phyloP scores from a whole-genome alignment of 2,797 vertebrate genomes.

The Pygocentrus nattereri region DNA sequence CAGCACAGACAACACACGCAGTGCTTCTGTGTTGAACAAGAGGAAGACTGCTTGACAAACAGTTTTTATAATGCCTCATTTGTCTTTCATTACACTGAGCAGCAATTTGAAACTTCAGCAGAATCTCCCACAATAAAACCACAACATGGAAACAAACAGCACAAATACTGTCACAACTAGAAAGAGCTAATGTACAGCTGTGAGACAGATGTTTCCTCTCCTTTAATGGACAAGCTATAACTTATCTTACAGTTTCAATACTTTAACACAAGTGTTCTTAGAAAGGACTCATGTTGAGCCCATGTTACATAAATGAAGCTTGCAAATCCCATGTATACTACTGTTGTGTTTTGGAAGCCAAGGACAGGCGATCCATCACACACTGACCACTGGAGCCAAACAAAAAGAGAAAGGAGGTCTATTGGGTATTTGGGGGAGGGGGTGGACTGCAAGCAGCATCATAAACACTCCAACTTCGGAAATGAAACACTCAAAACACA shows the following conservation, averaged over 20 bases:
- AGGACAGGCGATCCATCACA: background rate
- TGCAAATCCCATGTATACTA: background rate
- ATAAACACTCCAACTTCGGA: background rate
- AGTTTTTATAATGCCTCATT: background rate
- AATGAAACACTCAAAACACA: slow-evolving; percentile 3
- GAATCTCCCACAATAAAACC: background rate
- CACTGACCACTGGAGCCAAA: background rate
- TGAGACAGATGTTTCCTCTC: slow-evolving; percentile 59
- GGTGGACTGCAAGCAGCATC: background rate
- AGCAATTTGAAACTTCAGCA: slow-evolving; percentile 1
- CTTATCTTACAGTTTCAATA: background rate
- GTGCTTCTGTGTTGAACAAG: too few species aligned
- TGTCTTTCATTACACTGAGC: background rate
- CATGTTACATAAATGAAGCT: background rate
- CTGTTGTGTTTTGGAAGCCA: background rate
- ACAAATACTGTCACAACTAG: background rate
- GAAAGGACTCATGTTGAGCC: background rate
- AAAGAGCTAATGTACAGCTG: slow-evolving; percentile 54
- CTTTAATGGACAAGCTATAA: slow-evolving; percentile 8
- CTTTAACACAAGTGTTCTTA: background rate
- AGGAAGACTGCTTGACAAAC: background rate
- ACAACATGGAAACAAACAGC: background rate
- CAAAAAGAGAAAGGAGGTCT: too few species aligned
- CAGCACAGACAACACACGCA: too few species aligned
- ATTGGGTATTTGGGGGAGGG: background rate